These are phyloP conservation scores for Nomada flava DNA, from an alignment of 2,888 invertebrate species.

Conservation along the genomic window DNA sequence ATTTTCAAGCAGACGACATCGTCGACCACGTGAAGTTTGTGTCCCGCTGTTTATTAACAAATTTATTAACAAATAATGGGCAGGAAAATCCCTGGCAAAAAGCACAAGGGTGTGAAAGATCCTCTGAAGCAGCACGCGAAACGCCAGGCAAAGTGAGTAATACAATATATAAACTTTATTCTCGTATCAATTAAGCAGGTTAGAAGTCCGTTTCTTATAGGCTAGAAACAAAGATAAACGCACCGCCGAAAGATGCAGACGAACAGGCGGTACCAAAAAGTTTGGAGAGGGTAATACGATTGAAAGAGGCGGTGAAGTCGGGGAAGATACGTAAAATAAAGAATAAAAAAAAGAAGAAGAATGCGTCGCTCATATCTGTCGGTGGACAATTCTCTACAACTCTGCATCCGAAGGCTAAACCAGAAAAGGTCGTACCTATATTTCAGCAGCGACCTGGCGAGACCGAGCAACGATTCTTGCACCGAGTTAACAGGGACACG, in stretches of 20 bases:
- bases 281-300: slow-evolving; percentile 87
- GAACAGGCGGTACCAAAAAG: slow-evolving; percentile 91
- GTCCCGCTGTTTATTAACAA: slow-evolving; percentile 1
- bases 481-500: slow-evolving; percentile 88
- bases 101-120: slow-evolving; percentile 92
- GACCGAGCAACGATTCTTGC: slow-evolving; percentile 87
- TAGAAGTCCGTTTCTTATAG: slow-evolving; percentile 82
- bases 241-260: slow-evolving; percentile 89
- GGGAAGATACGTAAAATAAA: slow-evolving; percentile 82
- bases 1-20: slow-evolving; percentile 6
- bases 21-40: slow-evolving; percentile 39
- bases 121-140: slow-evolving; percentile 89
- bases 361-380: slow-evolving; percentile 75
- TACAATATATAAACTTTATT: slow-evolving; percentile 22
- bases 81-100: slow-evolving; percentile 92
- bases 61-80: slow-evolving; percentile 85
- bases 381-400: slow-evolving; percentile 60
- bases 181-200: slow-evolving; percentile 56
- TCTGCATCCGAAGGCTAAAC: slow-evolving; percentile 74
- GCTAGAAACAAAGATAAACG: slow-evolving; percentile 90
- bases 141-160: slow-evolving; percentile 87
- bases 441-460: slow-evolving; percentile 88
- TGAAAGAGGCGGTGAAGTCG: slow-evolving; percentile 85
- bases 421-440: slow-evolving; percentile 85
- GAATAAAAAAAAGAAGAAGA: slow-evolving; percentile 77